These are phyloP conservation scores for Albula glossodonta DNA, from an alignment of 2,113 vertebrate species.

Conservation along the genomic window DNA sequence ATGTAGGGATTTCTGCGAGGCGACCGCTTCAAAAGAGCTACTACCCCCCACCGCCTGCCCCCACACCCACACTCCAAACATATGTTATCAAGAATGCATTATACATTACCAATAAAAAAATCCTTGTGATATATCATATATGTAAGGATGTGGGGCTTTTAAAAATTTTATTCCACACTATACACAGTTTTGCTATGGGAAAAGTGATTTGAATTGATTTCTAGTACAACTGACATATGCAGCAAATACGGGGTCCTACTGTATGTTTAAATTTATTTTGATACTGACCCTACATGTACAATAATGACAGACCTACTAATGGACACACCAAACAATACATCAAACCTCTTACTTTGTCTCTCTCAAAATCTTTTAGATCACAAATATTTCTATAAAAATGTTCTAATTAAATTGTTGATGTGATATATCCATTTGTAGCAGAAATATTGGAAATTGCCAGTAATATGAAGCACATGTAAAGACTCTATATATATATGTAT, in stretches of 20 bases:
- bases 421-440: too few species aligned
- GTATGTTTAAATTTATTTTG: too few species aligned
- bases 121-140: background rate
- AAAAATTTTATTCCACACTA: background rate
- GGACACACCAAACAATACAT: too few species aligned
- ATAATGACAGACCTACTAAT: too few species aligned
- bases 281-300: too few species aligned
- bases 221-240: background rate
- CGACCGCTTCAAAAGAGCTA: conserved; percentile 62
- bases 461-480: too few species aligned
- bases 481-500: too few species aligned
- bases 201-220: background rate
- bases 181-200: background rate
- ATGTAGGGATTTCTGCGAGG: conserved; percentile 55
- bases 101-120: background rate
- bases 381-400: too few species aligned
- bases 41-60: conserved; percentile 53
- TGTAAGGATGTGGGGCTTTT: background rate
- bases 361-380: too few species aligned
- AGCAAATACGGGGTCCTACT: background rate
- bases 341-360: too few species aligned
- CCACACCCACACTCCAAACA: conserved; percentile 37
- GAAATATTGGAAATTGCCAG: too few species aligned
- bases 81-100: background rate
- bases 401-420: too few species aligned